Evolutionary conservation across 2,888 invertebrate species (phyloP), one percentile per base, ranked within the genome.

Genomic region (Andrena bicolor): DNA sequence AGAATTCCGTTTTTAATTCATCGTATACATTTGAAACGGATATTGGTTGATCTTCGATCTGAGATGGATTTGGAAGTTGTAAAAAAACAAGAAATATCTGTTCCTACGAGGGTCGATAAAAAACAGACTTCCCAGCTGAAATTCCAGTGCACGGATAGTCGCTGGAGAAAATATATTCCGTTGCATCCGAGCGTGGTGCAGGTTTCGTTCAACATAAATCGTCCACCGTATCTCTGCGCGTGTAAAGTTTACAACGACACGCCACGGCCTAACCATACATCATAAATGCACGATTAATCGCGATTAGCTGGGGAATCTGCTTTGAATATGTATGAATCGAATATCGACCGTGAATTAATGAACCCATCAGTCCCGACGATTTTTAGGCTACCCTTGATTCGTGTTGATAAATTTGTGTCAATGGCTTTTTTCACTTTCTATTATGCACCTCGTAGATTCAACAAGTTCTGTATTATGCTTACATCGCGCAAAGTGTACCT

Each of bases 251-350:
- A 48, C 76, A 80, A 73, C 35, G 26, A 30, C 48, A n/a, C 58
- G 51, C 35, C 49, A 5, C 13, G 76, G 32, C 28, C 66, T 69
- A 70, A 63, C 80, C 61, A 60, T 73, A 80, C 70, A 80, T 81
- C 74, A 75, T 64, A 81, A 81, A 80, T 80, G 80, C 32, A 53
- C 75, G 66, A 80, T 81, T 81, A 80, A 68, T 81, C 81, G 64
- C 70, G 82, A 85, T 79, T 83, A 83, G 32, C 41, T 56, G 28
- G 16, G 10, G 65, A 69, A 70, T 76, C 65, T 63, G 76, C 80
- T 51, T 32, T 61, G 71, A 75, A 72, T 69, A 82, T 74, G 73
- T 76, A 76, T 76, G 63, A 74, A 53, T 58, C 68, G 41, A 30
- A 64, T 64, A 41, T 41, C 41, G 41, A 41, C 61, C 56, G 56